Evolutionary conservation across 2,113 vertebrate genomes (phyloP), one percentile per base, ranked within the genome.

Genomic region (Megatriorchis doriae): DNA sequence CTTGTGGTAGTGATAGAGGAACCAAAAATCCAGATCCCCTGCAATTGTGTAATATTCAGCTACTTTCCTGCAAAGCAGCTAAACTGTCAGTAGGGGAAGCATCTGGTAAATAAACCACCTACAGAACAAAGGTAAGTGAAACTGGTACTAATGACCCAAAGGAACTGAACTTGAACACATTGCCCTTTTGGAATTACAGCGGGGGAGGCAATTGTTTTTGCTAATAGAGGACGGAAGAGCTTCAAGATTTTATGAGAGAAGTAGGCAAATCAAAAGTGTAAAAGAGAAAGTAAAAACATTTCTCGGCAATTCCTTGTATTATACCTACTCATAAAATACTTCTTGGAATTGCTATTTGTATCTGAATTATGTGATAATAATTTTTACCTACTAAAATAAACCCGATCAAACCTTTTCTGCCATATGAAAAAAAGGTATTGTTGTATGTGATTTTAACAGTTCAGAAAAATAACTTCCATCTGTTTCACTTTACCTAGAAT

Each of bases 181-280:
- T 94, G 95, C 68, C 88, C 96, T 90, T 95, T 96, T 94, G 94
- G 82, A 97, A 88, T 92, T 90, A 67, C 43, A 29, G 58, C 34
- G 59, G 59, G 58, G 72, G 75, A 86, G 47, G 80, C 78, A 91
- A 62, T 74, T 83, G 53, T 65, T 95, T 95, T 88, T 92, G 50
- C 61, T 95, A 63, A 89, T 70, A 71, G 59, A 81, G 42, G 16
- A 93, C 68, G 32, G 26, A 47, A 56, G 84, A 68, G 47, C 36
- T 34, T 59, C 48, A 48, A 59, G 59, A 27, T 67, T 88, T 81
- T 68, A 50, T 32, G 45, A 40, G 53, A 86, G 42, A 73, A 47
- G 13, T 16, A 47, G 23, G 15, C 31, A 68, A 65, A 47, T 66
- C 8, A 25, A 6, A 79, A 84, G n/a, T 34, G 58, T 74, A 43